Base-by-base conservation (phyloP, 2,888 invertebrate genomes). In the Rotaria socialis region DNA sequence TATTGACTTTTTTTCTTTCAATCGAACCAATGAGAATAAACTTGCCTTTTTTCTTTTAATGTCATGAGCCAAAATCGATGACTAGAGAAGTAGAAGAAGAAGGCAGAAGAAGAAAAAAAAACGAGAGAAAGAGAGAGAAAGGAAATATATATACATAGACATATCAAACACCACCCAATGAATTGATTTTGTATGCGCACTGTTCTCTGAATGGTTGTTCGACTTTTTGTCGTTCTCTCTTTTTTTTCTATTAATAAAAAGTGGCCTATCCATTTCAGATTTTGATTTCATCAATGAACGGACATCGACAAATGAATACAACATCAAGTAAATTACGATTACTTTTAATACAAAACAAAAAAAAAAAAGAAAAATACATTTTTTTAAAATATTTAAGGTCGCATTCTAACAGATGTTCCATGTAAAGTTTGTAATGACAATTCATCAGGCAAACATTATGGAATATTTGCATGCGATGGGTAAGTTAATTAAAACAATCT, bases 381-480 rank as follows among this genome's bases (percentile, higher is more conserved):
- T 43, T 43, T 1, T 75, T 43, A 43, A 35, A 35, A 35, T 35
- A 35, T 35, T 35, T 35, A 35, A 80, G 80, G 87, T 84, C 87
- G 87, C 8, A 87, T 87, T 52, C 43, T 87, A 47, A 85, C 85
- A 22, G 87, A 87, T 80, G 87, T 87, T 8, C 87, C 87, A 16
- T 87, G 87, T 67, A 85, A 85, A 85, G 87, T 87, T 10, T 87
- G 87, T 47, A 58, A 85, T 58, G 87, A 87, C 58, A 85, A 87
- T 84, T 87, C 87, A 19, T 85, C 85, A 14, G 87, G 87, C 35
- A 87, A 87, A 52, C 87, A 87, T 55, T 87, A 87, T 67, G 87
- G 87, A 27, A 87, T 87, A 50, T 87, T 87, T 60, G 87, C 87
- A 50, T 87, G 87, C 58, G 87, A 87, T 55, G 87, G 87, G 85